Percentiles rank a stretch among this genome's conserved stretches.
Conservation (phyloP, 2,888 invertebrate species). For the Conistra vaccinii region DNA sequence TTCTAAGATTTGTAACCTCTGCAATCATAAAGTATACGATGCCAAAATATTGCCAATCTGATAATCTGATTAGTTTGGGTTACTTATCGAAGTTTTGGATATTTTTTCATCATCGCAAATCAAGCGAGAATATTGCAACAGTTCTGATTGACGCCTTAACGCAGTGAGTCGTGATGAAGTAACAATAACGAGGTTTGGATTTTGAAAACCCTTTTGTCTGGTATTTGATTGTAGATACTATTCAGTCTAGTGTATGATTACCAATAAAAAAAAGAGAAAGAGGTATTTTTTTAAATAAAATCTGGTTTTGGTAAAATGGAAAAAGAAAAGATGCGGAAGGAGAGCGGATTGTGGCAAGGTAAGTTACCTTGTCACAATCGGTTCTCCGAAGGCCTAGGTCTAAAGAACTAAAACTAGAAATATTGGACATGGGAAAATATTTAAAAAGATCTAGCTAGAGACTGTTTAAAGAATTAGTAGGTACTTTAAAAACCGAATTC, state of each 20-base stretch:
- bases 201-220: constrained; percentile 46
- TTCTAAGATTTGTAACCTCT: constrained; percentile 1
- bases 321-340: not conserved
- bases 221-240: constrained; percentile 1
- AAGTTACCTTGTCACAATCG: no score
- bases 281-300: not conserved
- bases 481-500: not conserved
- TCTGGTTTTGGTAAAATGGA: not conserved
- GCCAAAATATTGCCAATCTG: constrained; percentile 46
- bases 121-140: constrained; percentile 64
- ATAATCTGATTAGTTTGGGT: constrained; percentile 60
- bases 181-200: constrained; percentile 24
- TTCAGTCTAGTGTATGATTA: not conserved
- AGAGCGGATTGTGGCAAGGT: not conserved
- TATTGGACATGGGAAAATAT: not conserved
- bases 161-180: constrained; percentile 38
- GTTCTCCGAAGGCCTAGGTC: no score
- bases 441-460: no score
- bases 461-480: not conserved
- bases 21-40: constrained; percentile 34
- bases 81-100: constrained; percentile 55
- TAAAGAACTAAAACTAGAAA: no score
- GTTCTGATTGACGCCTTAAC: constrained; percentile 24
- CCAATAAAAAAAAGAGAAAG: not conserved
- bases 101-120: constrained; percentile 63